Evolutionary conservation across 53 echinoderm and acorn worm genomes (phyloP).

Genomic region (Pentamera pediparva): DNA sequence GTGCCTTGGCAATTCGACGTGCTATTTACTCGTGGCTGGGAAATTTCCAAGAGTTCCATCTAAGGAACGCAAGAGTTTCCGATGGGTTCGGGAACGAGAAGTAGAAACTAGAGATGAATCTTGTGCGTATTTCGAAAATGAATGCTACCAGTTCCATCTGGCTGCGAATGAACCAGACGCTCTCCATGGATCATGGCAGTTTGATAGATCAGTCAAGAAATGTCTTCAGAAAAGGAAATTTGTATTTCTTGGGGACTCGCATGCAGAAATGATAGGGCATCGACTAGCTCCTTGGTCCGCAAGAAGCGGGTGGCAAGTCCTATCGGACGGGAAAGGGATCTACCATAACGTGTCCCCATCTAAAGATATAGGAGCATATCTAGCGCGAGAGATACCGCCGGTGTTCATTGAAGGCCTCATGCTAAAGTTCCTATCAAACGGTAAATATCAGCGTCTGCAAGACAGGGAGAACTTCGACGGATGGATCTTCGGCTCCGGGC

Average conservation of each 20-base stretch:
- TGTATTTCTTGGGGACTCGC: conserved; percentile 5
- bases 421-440: background rate
- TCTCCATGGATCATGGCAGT: no score
- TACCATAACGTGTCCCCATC: conserved; percentile 6
- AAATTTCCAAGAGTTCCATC: no score
- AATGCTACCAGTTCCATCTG: no score
- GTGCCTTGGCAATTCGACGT: no score
- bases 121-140: no score
- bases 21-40: no score
- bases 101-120: no score
- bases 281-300: background rate
- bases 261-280: background rate
- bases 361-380: background rate
- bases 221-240: background rate
- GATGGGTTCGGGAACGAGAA: no score
- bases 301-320: background rate
- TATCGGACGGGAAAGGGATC: background rate
- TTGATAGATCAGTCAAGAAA: no score
- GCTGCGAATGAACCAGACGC: no score
- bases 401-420: background rate
- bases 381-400: background rate
- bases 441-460: background rate
- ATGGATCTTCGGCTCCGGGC: conserved; percentile 9
- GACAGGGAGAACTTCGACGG: background rate
- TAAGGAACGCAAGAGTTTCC: no score